A percentile compares a stretch with the other conserved stretches of the same genome.
Conservation (phyloP, 1,140 invertebrate genomes). For the Maconellicoccus hirsutus region DNA sequence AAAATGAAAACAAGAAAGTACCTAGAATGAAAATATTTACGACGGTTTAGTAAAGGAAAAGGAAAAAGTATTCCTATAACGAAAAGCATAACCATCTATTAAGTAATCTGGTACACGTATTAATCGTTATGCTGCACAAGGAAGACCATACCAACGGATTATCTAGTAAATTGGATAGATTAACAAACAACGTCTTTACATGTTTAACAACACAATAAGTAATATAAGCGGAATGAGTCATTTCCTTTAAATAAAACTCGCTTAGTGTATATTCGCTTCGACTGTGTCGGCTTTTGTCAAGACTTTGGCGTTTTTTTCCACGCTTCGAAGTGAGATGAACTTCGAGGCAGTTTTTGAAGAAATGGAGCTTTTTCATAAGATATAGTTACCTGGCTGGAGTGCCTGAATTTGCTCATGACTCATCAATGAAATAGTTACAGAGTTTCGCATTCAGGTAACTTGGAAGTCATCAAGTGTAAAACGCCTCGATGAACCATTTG, state of each 20-base stretch:
- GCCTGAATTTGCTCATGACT: no score
- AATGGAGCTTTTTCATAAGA: no score
- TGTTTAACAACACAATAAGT: constrained; percentile 1
- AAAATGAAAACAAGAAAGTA: neutral
- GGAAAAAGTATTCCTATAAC: neutral
- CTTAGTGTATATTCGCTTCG: no score
- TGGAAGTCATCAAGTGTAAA: no score
- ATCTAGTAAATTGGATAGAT: neutral
- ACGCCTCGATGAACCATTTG: no score
- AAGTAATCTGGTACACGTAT: constrained; percentile 1
- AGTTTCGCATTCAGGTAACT: no score
- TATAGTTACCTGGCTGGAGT: no score
- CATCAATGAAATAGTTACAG: no score
- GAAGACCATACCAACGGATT: neutral
- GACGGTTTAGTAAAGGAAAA: neutral
- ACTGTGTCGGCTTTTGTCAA: no score
- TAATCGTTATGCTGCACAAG: neutral
- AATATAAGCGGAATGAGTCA: neutral
- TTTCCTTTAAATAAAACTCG: neutral
- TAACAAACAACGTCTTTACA: constrained; percentile 1
- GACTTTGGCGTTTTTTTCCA: no score
- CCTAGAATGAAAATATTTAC: neutral
- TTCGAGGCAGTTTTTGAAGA: no score
- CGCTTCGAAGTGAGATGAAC: no score
- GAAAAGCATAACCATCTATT: neutral